A percentile compares a stretch with the other conserved stretches of the same genome.
These are phyloP conservation scores for Pipistrellus kuhlii DNA, from an alignment of 2,797 vertebrate species.

Conservation along the genomic window DNA sequence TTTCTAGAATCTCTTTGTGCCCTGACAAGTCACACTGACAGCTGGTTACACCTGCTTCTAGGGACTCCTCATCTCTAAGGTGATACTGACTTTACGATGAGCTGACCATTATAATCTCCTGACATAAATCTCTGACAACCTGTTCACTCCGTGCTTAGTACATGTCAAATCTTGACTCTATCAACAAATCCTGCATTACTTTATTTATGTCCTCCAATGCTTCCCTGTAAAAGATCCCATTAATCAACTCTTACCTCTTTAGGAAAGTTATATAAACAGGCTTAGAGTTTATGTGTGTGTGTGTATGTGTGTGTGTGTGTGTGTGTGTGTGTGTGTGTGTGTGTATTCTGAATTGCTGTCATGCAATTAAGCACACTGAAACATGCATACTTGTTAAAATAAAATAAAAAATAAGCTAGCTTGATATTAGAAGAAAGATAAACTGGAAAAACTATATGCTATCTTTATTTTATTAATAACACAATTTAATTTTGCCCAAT, in stretches of 20 bases:
- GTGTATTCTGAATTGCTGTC: not conserved
- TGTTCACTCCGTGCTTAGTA: not conserved
- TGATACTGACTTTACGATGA: not conserved
- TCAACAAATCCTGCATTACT: not conserved
- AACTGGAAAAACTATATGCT: not conserved
- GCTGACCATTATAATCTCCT: not conserved
- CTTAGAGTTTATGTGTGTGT: not conserved
- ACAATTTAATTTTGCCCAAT: not conserved
- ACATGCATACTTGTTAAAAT: not conserved
- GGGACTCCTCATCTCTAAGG: not conserved
- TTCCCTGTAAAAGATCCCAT: not conserved
- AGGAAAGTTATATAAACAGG: not conserved
- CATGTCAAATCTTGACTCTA: not conserved
- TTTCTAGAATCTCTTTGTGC: constrained; percentile 13
- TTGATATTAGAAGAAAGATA: not conserved
- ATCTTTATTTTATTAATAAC: not conserved
- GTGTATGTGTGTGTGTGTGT: not conserved
- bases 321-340: fast-evolving
- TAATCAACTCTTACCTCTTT: not conserved
- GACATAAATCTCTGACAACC: constrained; percentile 20
- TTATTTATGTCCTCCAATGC: not conserved
- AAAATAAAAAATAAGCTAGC: not conserved
- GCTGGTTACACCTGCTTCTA: not conserved
- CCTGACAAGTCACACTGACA: constrained; percentile 40
- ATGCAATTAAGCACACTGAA: not conserved